Conservation (phyloP, 92 coral and sea anemone species). For the Epizoanthus scotinus region DNA sequence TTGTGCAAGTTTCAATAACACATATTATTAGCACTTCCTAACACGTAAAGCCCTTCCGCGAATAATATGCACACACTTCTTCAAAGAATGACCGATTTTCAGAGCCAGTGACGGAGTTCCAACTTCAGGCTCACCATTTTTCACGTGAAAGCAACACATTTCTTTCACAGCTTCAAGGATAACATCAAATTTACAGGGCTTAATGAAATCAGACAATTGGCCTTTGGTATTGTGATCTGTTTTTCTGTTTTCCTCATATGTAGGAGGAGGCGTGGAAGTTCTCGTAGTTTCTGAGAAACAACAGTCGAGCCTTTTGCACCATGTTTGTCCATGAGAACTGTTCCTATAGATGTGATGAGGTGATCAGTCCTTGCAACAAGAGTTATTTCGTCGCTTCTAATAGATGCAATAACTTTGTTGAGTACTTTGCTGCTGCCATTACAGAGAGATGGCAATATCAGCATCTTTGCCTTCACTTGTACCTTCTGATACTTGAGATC, state of each 20-base stretch:
- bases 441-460: neutral
- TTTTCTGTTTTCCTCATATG: conserved; percentile 28
- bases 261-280: conserved; percentile 25
- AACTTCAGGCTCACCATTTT: neutral
- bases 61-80: too few species aligned
- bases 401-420: too few species aligned
- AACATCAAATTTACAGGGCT: conserved; percentile 23
- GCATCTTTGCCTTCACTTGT: conserved; percentile 28
- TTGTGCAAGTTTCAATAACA: too few species aligned
- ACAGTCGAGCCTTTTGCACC: conserved; percentile 16
- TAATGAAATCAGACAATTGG: conserved; percentile 10
- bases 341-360: too few species aligned
- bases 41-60: too few species aligned
- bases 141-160: too few species aligned
- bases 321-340: too few species aligned
- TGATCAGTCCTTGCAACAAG: conserved; percentile 28
- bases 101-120: conserved; percentile 41
- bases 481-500: conserved; percentile 31
- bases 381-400: too few species aligned
- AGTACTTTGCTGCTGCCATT: too few species aligned
- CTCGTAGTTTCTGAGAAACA: conserved; percentile 21
- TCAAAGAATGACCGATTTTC: conserved; percentile 15
- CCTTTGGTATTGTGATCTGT: conserved; percentile 18
- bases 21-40: too few species aligned
- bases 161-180: neutral